Conservation (phyloP, 2,113 vertebrate species). For the Mionectes macconnelli region DNA sequence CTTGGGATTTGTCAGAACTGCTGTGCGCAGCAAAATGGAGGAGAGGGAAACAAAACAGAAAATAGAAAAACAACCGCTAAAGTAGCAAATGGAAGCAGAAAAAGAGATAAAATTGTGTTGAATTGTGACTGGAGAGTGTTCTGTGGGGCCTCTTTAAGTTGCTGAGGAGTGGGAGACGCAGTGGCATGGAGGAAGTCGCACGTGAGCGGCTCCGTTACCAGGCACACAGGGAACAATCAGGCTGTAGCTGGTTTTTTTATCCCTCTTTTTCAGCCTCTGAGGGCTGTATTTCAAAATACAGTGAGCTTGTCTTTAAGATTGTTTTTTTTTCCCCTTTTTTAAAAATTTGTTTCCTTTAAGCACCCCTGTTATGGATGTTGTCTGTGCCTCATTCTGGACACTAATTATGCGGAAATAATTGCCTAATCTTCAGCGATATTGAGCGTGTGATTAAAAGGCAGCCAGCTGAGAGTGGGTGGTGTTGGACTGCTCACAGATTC, state of each 20-base stretch:
- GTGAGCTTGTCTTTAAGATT: not conserved
- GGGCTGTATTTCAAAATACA: not conserved
- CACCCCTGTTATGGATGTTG: not conserved
- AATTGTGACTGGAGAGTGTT: not conserved
- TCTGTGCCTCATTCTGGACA: conserved; percentile 30
- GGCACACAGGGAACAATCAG: not conserved
- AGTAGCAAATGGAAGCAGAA: not conserved
- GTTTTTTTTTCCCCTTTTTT: not conserved
- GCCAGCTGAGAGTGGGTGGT: conserved; percentile 18
- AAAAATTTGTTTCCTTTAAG: not conserved
- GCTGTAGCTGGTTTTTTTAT: not conserved
- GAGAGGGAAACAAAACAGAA: not conserved
- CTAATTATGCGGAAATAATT: conserved; percentile 57
- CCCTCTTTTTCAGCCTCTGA: not conserved
- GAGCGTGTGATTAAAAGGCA: conserved; percentile 58
- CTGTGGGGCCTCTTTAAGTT: not conserved
- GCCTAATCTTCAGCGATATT: conserved; percentile 47
- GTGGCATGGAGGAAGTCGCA: not conserved
- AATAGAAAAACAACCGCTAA: not conserved
- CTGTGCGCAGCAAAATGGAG: not conserved
- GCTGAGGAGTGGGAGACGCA: not conserved
- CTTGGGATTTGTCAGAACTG: not conserved
- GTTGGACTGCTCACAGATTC: conserved; percentile 4
- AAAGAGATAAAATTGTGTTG: not conserved
- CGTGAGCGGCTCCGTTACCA: not conserved